phyloP scores from a whole-genome alignment of 2,113 vertebrate species.

The Spea multiplicata region DNA sequence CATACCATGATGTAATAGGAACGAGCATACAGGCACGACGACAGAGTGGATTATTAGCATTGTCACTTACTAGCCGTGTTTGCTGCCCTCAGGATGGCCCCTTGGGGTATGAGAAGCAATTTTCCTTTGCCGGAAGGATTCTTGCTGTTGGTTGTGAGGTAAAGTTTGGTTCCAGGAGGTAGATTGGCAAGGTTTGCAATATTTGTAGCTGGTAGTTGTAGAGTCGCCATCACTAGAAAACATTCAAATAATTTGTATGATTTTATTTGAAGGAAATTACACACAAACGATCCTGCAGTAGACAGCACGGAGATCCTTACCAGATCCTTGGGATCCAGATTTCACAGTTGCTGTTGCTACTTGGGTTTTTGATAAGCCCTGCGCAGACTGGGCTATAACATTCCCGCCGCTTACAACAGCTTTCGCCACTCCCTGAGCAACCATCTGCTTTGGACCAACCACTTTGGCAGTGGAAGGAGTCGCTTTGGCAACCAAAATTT shows the following conservation, averaged over 20 bases:
- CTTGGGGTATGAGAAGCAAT: constrained; percentile 94
- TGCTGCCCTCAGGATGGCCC: constrained; percentile 91
- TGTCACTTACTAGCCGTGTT: constrained; percentile 75
- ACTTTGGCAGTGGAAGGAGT: constrained; percentile 82
- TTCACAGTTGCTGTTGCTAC: constrained; percentile 78
- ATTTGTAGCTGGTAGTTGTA: constrained; percentile 95
- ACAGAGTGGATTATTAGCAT: too few species aligned
- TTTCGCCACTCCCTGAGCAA: constrained; percentile 95
- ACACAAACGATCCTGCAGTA: too few species aligned
- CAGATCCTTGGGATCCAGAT: constrained; percentile 84
- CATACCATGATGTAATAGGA: too few species aligned
- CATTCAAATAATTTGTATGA: not conserved
- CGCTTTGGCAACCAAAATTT: constrained; percentile 93
- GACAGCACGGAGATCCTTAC: constrained; percentile 51
- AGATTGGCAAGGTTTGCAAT: constrained; percentile 93
- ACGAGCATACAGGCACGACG: too few species aligned
- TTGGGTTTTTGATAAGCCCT: constrained; percentile 76
- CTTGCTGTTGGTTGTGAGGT: constrained; percentile 97
- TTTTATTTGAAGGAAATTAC: too few species aligned
- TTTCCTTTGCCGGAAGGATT: constrained; percentile 97
- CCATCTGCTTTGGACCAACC: constrained; percentile 88
- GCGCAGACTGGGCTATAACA: constrained; percentile 80
- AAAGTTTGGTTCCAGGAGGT: constrained; percentile 96
- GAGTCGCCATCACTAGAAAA: constrained; percentile 87
- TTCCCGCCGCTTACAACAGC: constrained; percentile 87